phyloP scores from a whole-genome alignment of 2,113 vertebrate species.

The Sturnus vulgaris region DNA sequence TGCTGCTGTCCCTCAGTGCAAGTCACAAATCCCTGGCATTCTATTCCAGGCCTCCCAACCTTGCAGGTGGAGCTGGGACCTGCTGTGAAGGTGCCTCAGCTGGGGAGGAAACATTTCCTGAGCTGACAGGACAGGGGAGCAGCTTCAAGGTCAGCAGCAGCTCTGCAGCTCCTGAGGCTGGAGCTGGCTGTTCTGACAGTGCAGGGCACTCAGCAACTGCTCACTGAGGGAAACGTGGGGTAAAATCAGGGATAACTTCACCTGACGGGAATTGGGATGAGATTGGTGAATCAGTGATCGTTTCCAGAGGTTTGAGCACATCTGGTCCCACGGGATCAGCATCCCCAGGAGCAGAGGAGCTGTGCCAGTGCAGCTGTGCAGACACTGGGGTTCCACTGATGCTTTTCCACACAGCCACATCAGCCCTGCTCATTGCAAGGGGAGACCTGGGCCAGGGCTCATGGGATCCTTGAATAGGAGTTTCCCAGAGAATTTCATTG shows the following conservation, averaged over 20 bases:
- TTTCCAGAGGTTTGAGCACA: not conserved
- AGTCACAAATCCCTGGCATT: not conserved
- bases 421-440: accelerated
- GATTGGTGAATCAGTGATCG: not conserved
- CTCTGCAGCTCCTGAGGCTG: not conserved
- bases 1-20: not conserved
- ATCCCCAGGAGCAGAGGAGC: not conserved
- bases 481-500: not conserved
- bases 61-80: not conserved
- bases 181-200: not conserved
- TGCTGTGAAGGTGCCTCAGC: not conserved
- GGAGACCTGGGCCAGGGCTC: not conserved
- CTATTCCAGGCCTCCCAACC: not conserved
- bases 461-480: accelerated
- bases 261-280: not conserved
- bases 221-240: not conserved
- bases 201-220: not conserved
- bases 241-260: not conserved
- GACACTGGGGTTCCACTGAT: accelerated
- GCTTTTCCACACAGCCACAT: accelerated
- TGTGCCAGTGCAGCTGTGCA: not conserved
- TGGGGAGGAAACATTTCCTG: not conserved
- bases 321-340: not conserved
- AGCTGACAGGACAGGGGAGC: not conserved
- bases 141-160: not conserved